Percentiles rank a stretch among this genome's conserved stretches.
phyloP scores from a whole-genome alignment of 1,140 invertebrate species.

The Orussus abietinus region DNA sequence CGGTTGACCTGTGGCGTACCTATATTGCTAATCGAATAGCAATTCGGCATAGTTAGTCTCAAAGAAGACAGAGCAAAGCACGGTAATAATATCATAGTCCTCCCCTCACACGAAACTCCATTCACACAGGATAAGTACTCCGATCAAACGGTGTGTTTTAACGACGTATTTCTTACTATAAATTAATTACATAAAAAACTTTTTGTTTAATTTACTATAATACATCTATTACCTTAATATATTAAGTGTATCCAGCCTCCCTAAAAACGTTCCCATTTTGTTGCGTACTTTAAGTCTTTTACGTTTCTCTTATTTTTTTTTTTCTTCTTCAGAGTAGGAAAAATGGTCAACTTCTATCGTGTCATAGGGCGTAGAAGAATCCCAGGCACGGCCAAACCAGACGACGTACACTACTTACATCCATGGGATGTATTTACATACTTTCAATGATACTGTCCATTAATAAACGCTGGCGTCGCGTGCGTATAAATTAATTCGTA shows the following conservation, averaged over 20 bases:
- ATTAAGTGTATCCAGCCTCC: slow-evolving; percentile 41
- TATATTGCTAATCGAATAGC: too few species aligned
- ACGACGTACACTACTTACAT: slow-evolving; percentile 40
- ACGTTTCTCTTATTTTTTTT: slow-evolving; percentile 23
- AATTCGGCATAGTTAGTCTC: too few species aligned
- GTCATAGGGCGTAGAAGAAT: slow-evolving; percentile 41
- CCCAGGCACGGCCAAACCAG: slow-evolving; percentile 34
- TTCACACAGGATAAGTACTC: slow-evolving; percentile 35
- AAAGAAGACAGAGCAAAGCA: background rate
- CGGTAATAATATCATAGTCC: background rate
- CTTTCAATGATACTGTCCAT: slow-evolving; percentile 29
- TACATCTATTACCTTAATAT: slow-evolving; percentile 47
- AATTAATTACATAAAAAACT: slow-evolving; percentile 53
- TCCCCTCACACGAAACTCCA: too few species aligned
- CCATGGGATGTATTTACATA: slow-evolving; percentile 47
- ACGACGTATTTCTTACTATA: slow-evolving; percentile 38
- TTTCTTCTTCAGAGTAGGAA: slow-evolving; percentile 32
- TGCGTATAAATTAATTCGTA: slow-evolving; percentile 32
- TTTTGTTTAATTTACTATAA: slow-evolving; percentile 48
- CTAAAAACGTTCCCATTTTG: slow-evolving; percentile 31
- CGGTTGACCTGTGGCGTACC: too few species aligned
- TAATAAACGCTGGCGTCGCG: slow-evolving; percentile 28
- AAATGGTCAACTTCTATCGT: slow-evolving; percentile 45
- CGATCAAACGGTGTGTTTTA: slow-evolving; percentile 24
- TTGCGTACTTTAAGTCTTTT: slow-evolving; percentile 29